Evolutionary conservation across 2,888 invertebrate species (phyloP).

Genomic region (Tipula vernalis): DNA sequence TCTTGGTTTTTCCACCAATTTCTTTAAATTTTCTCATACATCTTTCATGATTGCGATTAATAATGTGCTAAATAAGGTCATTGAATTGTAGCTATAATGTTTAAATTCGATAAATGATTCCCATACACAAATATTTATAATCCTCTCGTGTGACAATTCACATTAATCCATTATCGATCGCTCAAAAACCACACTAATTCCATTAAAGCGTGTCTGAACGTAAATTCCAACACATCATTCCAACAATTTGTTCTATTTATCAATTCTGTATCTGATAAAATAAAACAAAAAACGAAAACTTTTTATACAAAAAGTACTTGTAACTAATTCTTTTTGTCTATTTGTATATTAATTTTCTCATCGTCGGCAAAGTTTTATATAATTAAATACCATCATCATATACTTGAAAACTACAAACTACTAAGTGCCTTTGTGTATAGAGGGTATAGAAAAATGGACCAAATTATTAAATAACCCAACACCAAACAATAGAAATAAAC

Average conservation of each 20-base stretch:
- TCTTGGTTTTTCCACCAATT: no score
- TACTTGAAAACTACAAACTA: background rate
- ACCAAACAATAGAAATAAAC: background rate
- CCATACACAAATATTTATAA: background rate
- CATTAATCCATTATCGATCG: background rate
- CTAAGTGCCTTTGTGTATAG: background rate
- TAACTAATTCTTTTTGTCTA: background rate
- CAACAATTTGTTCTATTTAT: background rate
- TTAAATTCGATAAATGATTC: background rate
- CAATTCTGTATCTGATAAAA: background rate
- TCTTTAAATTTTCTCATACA: no score
- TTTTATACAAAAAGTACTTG: background rate
- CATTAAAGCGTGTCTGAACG: background rate
- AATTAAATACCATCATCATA: background rate
- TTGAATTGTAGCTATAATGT: background rate
- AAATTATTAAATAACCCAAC: background rate
- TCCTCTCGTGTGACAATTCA: background rate
- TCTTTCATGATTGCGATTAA: no score
- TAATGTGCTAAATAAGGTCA: background rate
- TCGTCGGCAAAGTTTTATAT: background rate
- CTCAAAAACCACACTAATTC: background rate
- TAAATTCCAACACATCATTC: background rate
- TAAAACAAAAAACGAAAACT: background rate
- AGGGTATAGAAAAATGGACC: background rate
- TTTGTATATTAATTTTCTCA: background rate